A percentile compares a stretch with the other conserved stretches of the same genome.
phyloP scores from a whole-genome alignment of 2,888 invertebrate species.

The Caenorhabditis angaria region DNA sequence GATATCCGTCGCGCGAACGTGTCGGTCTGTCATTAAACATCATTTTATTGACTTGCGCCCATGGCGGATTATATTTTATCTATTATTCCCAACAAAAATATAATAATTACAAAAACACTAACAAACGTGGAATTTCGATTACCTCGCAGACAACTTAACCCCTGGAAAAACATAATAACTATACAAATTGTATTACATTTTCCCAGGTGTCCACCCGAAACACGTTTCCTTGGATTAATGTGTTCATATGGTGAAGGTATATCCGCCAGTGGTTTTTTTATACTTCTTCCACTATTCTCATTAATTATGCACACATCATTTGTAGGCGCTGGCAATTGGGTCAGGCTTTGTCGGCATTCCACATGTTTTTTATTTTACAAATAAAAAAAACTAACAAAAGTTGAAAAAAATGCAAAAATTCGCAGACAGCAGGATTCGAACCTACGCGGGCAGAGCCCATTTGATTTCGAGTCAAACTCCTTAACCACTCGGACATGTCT shows the following conservation, averaged over 20 bases:
- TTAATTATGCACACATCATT: conserved; percentile 50
- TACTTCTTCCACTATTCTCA: conserved; percentile 7
- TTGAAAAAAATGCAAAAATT: conserved; percentile 2
- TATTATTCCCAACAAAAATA: too few species aligned
- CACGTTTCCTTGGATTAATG: too few species aligned
- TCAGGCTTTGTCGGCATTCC: conserved; percentile 33
- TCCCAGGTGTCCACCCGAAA: conserved; percentile 3
- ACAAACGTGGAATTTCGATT: conserved; percentile 1
- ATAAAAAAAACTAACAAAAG: neutral
- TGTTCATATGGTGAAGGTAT: too few species aligned
- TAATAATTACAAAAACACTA: neutral
- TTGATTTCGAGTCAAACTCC: conserved; percentile 63
- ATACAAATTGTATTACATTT: neutral
- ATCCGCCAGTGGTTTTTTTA: conserved; percentile 8
- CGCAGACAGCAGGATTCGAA: conserved; percentile 61
- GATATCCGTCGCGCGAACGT: conserved; percentile 4
- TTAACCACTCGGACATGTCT: conserved; percentile 61
- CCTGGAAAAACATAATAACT: neutral
- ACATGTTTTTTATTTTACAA: conserved; percentile 12
- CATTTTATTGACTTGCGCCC: neutral
- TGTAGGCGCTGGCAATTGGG: conserved; percentile 22
- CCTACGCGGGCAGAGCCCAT: conserved; percentile 62
- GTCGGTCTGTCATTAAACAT: neutral
- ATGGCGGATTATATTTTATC: too few species aligned
- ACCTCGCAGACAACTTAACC: too few species aligned